These are phyloP conservation scores for Nomada goodeniana DNA, from an alignment of 2,888 invertebrate species.

Conservation along the genomic window DNA sequence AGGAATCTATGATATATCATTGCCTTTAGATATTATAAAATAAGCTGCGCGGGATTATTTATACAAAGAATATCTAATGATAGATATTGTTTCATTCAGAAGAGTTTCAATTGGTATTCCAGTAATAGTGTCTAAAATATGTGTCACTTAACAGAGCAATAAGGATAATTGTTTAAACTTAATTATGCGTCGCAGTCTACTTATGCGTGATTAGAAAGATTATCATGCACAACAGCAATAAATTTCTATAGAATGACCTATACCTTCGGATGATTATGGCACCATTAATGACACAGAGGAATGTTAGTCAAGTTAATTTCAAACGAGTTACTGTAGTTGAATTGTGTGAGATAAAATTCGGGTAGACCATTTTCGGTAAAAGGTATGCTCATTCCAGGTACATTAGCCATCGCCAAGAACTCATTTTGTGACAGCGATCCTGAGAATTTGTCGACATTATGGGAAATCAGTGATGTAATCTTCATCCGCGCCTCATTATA, in stretches of 20 bases:
- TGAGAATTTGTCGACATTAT: slow-evolving; percentile 32
- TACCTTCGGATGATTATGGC: not conserved
- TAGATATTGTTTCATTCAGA: too few relatives aligned
- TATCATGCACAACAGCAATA: not conserved
- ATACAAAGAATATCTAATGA: too few relatives aligned
- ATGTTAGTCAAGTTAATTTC: slow-evolving; percentile 8
- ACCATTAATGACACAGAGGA: not conserved
- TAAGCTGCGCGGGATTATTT: too few relatives aligned
- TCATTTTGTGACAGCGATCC: slow-evolving; percentile 40
- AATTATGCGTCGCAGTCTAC: not conserved
- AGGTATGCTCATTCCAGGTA: slow-evolving; percentile 31
- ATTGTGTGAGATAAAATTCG: slow-evolving; percentile 27
- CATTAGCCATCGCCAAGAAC: slow-evolving; percentile 28
- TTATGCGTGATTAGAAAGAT: not conserved
- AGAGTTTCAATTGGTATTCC: too few relatives aligned
- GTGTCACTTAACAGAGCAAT: too few relatives aligned
- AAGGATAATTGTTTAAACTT: not conserved
- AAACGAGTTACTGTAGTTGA: slow-evolving; percentile 1
- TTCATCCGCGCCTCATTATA: slow-evolving; percentile 38
- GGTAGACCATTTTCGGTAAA: slow-evolving; percentile 35
- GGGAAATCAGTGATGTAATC: slow-evolving; percentile 66
- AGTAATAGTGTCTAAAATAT: too few relatives aligned
- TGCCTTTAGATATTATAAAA: too few relatives aligned
- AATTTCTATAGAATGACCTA: not conserved
- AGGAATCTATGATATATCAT: too few relatives aligned